Conservation (phyloP, 2,113 vertebrate genomes). For the Caranx melampygus region DNA sequence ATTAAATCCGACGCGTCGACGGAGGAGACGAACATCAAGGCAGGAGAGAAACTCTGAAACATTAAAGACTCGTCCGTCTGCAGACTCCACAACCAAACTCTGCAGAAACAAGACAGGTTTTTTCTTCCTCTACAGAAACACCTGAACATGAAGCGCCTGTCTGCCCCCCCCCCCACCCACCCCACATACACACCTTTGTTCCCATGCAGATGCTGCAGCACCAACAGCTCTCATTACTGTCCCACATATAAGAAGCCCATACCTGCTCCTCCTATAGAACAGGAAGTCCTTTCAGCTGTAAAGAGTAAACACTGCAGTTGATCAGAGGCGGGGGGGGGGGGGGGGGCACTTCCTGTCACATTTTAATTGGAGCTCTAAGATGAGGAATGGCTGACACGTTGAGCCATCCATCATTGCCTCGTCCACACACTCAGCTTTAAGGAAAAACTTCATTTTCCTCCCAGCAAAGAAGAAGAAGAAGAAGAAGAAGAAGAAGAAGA, state of each 20-base stretch:
- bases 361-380: slow-evolving; percentile 71
- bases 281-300: slow-evolving; percentile 1
- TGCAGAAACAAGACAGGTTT: slow-evolving; percentile 14
- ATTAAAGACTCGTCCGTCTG: slow-evolving; percentile 42
- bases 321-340: slow-evolving; percentile 29
- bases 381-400: slow-evolving; percentile 68
- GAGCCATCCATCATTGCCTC: slow-evolving; percentile 69
- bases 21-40: slow-evolving; percentile 39
- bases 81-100: slow-evolving; percentile 29
- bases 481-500: no score
- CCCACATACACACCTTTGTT: no score
- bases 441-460: slow-evolving; percentile 62
- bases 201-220: slow-evolving; percentile 27
- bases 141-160: not conserved
- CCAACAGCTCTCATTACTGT: slow-evolving; percentile 46
- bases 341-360: slow-evolving; percentile 52
- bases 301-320: slow-evolving; percentile 50
- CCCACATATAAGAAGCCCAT: not conserved
- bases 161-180: not conserved
- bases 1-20: slow-evolving; percentile 23
- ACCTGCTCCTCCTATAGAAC: slow-evolving; percentile 16
- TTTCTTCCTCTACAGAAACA: slow-evolving; percentile 15
- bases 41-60: not conserved
- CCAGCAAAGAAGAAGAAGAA: slow-evolving; percentile 19
- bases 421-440: slow-evolving; percentile 55